These are phyloP conservation scores for Hirundo rustica DNA, from an alignment of 2,797 vertebrate species.

Conservation along the genomic window DNA sequence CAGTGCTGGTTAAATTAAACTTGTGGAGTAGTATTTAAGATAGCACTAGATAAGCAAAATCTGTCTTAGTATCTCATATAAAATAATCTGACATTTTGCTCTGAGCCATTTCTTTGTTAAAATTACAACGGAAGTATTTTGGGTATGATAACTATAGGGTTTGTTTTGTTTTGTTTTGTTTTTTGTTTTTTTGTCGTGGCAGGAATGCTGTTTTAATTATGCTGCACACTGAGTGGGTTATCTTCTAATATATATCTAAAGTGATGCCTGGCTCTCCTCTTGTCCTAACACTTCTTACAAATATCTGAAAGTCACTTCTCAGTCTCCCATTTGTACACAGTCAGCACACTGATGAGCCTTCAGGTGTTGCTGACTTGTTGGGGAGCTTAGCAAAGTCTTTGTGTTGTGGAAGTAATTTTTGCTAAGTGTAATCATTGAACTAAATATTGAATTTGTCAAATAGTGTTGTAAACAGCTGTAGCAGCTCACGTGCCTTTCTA, in stretches of 20 bases:
- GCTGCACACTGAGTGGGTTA: not conserved
- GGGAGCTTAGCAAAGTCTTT: not conserved
- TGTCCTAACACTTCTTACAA: not conserved
- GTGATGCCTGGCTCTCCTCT: not conserved
- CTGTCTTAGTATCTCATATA: constrained; percentile 12
- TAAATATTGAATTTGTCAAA: not conserved
- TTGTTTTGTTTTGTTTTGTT: no score
- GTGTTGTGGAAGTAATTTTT: not conserved
- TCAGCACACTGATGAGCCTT: not conserved
- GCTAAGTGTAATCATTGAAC: not conserved
- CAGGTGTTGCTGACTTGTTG: not conserved
- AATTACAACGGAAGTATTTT: constrained; percentile 33
- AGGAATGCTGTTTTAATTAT: not conserved
- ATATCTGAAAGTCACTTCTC: not conserved
- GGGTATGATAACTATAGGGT: not conserved
- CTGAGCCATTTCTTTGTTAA: constrained; percentile 41
- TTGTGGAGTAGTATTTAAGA: constrained; percentile 30
- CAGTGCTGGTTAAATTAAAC: constrained; percentile 44
- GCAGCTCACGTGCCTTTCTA: not conserved
- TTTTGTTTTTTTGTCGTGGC: not conserved
- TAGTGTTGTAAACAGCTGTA: not conserved
- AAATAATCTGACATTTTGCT: constrained; percentile 27
- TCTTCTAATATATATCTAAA: not conserved
- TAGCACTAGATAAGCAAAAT: not conserved
- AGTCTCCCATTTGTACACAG: not conserved